Evolutionary conservation across 2,113 vertebrate genomes (phyloP), one percentile per base, ranked within the genome.

Genomic region (Pterocles orientalis): DNA sequence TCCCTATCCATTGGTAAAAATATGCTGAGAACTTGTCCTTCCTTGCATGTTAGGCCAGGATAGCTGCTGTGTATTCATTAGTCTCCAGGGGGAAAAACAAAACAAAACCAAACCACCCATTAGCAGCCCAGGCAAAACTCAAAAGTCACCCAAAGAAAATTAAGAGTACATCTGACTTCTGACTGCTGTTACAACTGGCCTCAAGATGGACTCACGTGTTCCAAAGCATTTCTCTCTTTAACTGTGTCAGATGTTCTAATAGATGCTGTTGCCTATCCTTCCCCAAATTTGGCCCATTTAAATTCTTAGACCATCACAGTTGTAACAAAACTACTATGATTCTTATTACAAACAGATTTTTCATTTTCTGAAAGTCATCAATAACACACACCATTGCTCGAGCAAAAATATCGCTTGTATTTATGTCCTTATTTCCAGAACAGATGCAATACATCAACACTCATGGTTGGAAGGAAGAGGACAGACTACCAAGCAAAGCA

Each of bases 271-370:
- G 64, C 24, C 48, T 64, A 20, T 84, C 48, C 33, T 78, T 89
- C 53, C 80, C 69, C 73, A 85, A 76, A 76, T 86, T 48, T 82
- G 39, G 87, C 56, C 86, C 16, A 33, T 53, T 91, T 76, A 81
- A 89, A 84, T 87, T 69, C 39, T 78, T 48, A 47, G 34, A 53
- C 77, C 64, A 81, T 68, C 68, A 64, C 54, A 56, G 57, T 87
- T 87, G 84, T 34, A 87, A 82, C 21, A 60, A 95, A 72, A 24
- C 73, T 79, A 82, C 68, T 48, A 84, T 3, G 4, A 82, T 79
- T 75, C 69, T 82, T 87, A 94, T 82, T 94, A 87, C 66, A 94
- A 92, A 72, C 94, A 96, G 88, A 90, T 79, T 96, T 96, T 95
- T 93, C 76, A 96, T 96, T 92, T 96, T 96, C 72, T 79, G 29